Base-by-base conservation (phyloP, 2,888 invertebrate genomes). In the Polymixis lichenea region DNA sequence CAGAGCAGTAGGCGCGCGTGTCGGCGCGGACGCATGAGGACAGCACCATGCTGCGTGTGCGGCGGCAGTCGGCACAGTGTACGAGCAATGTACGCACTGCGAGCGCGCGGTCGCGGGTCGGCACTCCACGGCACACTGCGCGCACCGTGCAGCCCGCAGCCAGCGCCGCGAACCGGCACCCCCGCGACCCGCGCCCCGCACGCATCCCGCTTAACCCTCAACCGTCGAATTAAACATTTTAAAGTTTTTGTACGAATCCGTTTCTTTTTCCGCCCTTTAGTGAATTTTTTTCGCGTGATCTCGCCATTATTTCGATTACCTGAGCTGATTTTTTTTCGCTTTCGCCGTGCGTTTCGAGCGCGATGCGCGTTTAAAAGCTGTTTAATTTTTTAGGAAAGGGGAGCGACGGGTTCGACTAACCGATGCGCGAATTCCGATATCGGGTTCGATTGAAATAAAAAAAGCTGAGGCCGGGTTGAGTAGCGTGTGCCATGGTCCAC, bases 241-340 rank as follows among this genome's bases (percentile, higher is more conserved):
- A 89, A 78, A 94, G 94, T 95, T 96, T 96, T 96, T 96, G 90
- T 94, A 85, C 89, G 91, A 96, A 96, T 96, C 95, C 95, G 95
- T 95, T 96, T 94, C 96, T 96, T 96, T 95, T 96, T 95, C 95
- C 95, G 94, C 96, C 96, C 95, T 95, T 83, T 95, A 94, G 95
- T 95, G 95, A 94, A 93, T 96, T 96, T 97, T 96, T 97, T 96
- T 95, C 93, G 94, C 94, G 94, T 92, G 92, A 91, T 88, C 93
- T 94, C 93, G 94, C 95, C 89, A 95, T 96, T 96, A 95, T 96
- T 95, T 94, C 95, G 95, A 95, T 96, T 97, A 97, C 96, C 96
- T 97, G 96, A 94, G 95, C 94, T 94, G 94, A 90, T 92, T 95
- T 96, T 96, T 88, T 94, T 88, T 84, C 91, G 92, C 92, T 92